phyloP scores from a whole-genome alignment of 2,113 vertebrate genomes.

The Tachycineta bicolor region DNA sequence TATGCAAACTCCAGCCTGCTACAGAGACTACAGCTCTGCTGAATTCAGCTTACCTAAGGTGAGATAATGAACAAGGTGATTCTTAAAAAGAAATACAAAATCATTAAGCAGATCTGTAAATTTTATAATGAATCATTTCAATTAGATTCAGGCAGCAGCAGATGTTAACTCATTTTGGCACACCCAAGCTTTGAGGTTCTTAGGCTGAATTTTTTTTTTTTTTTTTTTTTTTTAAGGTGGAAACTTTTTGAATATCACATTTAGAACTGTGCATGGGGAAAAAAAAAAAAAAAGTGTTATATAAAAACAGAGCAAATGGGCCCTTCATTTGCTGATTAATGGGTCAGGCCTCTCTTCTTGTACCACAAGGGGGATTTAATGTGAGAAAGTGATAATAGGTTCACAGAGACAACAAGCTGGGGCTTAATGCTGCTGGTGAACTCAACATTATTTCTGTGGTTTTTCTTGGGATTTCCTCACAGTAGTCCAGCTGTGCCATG shows the following conservation, averaged over 20 bases:
- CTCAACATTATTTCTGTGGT: neutral
- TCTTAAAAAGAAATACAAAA: constrained; percentile 74
- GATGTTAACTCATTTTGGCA: constrained; percentile 70
- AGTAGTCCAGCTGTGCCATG: neutral
- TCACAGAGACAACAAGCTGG: constrained; percentile 28
- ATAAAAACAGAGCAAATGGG: constrained; percentile 56
- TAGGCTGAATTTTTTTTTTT: neutral
- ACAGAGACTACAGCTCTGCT: neutral
- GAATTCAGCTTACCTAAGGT: constrained; percentile 33
- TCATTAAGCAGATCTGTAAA: constrained; percentile 75
- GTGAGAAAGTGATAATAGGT: constrained; percentile 54
- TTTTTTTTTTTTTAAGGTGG: neutral
- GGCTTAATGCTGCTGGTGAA: neutral
- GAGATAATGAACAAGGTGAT: constrained; percentile 61
- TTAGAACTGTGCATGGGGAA: neutral
- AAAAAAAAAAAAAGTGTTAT: constrained; percentile 35
- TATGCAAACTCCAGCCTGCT: neutral
- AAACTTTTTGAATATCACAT: constrained; percentile 60
- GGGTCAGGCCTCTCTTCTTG: constrained; percentile 33
- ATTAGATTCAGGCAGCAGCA: constrained; percentile 74
- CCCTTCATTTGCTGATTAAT: constrained; percentile 59
- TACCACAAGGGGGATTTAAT: constrained; percentile 19
- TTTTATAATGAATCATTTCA: constrained; percentile 79
- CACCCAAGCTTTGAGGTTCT: constrained; percentile 53
- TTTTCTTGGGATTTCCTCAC: neutral